Conservation (phyloP, 2,888 invertebrate species). For the Elegia similella region DNA sequence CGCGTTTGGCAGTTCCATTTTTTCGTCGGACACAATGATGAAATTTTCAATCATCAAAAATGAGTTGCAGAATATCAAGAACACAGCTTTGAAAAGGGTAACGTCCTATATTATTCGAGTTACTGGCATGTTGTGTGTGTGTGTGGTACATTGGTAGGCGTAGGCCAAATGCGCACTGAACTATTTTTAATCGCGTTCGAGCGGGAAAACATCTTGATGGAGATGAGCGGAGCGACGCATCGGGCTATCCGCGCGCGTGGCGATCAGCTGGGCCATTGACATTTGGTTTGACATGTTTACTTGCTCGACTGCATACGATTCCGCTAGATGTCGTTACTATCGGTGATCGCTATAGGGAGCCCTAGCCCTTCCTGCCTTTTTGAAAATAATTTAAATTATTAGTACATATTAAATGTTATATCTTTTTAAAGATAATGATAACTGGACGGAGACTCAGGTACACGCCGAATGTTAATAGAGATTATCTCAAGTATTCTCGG, state of each 20-base stretch:
- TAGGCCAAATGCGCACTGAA: constrained; percentile 74
- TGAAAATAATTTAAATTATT: not conserved
- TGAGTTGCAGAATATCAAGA: constrained; percentile 98
- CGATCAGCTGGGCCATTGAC: constrained; percentile 78
- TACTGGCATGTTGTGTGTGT: constrained; percentile 51
- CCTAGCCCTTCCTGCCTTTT: constrained; percentile 20
- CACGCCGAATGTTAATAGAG: not conserved
- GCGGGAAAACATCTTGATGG: constrained; percentile 53
- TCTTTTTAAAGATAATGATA: not conserved
- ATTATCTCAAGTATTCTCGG: constrained; percentile 8
- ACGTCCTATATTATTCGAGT: constrained; percentile 78
- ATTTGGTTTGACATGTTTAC: constrained; percentile 76
- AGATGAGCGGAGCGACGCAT: constrained; percentile 45
- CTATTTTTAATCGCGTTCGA: constrained; percentile 72
- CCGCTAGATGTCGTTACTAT: constrained; percentile 67
- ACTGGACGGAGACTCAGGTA: not conserved
- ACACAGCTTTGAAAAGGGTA: constrained; percentile 98
- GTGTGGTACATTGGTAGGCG: constrained; percentile 42
- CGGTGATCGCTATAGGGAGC: constrained; percentile 35
- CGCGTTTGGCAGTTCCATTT: constrained; percentile 94
- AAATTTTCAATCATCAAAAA: constrained; percentile 98
- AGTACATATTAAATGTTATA: not conserved
- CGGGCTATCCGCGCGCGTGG: constrained; percentile 51
- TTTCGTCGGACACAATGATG: constrained; percentile 98
- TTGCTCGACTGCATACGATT: constrained; percentile 42